phyloP scores from a whole-genome alignment of 2,113 vertebrate genomes.

The Struthio camelus region DNA sequence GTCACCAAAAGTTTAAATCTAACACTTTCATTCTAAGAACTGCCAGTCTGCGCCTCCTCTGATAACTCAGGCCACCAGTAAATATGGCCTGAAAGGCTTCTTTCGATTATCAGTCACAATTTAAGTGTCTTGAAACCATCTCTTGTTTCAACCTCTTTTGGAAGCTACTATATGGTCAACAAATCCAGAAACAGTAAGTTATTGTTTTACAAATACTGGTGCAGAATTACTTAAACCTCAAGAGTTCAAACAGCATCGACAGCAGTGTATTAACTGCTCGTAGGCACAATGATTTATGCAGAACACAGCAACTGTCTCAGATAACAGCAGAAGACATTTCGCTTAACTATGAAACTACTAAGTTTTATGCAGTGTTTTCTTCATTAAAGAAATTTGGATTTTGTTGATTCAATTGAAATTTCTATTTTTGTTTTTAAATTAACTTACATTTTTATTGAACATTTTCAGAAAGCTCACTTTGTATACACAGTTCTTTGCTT shows the following conservation, averaged over 20 bases:
- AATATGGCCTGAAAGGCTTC: neutral
- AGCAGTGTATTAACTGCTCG: neutral
- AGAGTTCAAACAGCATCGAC: neutral
- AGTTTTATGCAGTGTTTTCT: neutral
- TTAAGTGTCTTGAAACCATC: neutral
- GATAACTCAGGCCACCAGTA: neutral
- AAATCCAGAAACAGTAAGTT: neutral
- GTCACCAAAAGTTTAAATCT: neutral
- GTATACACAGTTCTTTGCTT: neutral
- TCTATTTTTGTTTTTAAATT: neutral
- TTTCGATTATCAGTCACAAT: neutral
- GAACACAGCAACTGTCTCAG: neutral
- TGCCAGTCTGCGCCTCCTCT: neutral
- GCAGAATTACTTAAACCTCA: neutral
- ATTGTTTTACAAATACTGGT: neutral
- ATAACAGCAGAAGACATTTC: neutral
- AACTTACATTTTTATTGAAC: neutral
- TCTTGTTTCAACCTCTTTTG: neutral
- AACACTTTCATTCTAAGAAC: neutral
- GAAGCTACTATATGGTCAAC: neutral
- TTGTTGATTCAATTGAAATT: neutral
- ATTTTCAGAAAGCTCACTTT: neutral
- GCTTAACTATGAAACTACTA: neutral
- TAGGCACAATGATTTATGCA: neutral
- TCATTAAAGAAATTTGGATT: neutral